Evolutionary conservation across 2,797 vertebrate genomes (phyloP), one percentile per base, ranked within the genome.

Genomic region (Brachyrhaphis roseni): DNA sequence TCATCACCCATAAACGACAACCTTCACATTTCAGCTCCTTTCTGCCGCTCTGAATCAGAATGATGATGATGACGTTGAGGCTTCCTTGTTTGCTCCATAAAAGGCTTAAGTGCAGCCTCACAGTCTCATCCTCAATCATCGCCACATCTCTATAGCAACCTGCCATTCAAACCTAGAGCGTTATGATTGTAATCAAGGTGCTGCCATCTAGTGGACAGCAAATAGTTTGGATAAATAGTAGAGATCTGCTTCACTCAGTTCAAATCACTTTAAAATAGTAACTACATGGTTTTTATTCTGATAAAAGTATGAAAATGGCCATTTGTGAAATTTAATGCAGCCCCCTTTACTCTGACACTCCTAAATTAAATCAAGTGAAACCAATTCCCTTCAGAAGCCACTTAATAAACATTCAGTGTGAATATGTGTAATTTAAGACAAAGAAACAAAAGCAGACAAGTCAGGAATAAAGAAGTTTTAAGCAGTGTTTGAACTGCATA

Each of bases 111-210:
- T 78, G 81, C 2, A 55, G 77, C 80, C 77, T 87, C 68, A 46
- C 73, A 51, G 82, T 47, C 81, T 80, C 57, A 81, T 34, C 75
- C 71, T 64, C 74, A 79, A 73, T 70, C 78, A 82, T 94, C 90
- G 92, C 82, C 75, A 57, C 73, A 78, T 94, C 87, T 76, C 94
- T 88, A 93, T 93, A 78, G 91, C 86, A 95, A 94, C 93, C 88
- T 64, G 78, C 49, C 72, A 78, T 78, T 88, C 77, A 80, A 70
- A 62, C 47, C 72, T 78, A n/a, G 76, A 72, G 74, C 64, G 76
- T 81, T 59, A 49, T 28, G 23, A 80, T 28, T 78, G 26, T 39
- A 64, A 78, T 12, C 77, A 41, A 82, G 15, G 31, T 90, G 84
- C 90, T 88, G 92, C 93, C 93, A 91, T 86, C 94, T 94, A 86